Conservation (phyloP, 2,113 vertebrate genomes). For the Sinocyclocheilus rhinocerous region DNA sequence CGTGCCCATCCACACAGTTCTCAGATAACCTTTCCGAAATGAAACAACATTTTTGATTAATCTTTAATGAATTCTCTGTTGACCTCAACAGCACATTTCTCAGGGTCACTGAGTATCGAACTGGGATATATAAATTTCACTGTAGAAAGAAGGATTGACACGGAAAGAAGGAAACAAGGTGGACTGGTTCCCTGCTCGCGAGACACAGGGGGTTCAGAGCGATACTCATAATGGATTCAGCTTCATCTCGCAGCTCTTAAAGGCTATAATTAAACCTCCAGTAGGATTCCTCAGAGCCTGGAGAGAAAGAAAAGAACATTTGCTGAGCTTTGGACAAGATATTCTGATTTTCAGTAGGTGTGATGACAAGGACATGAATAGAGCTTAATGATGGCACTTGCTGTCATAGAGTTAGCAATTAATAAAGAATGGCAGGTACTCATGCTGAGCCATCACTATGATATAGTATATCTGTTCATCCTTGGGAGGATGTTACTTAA, state of each 20-base stretch:
- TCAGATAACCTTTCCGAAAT: not conserved
- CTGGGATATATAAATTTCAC: constrained; percentile 22
- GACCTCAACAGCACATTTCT: constrained; percentile 16
- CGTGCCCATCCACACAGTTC: not conserved
- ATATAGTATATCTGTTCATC: not conserved
- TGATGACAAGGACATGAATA: constrained; percentile 13
- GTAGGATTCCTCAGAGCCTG: constrained; percentile 8
- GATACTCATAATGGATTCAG: constrained; percentile 49
- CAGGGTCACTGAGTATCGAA: constrained; percentile 32
- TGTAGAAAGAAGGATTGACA: not conserved
- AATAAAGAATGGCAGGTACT: constrained; percentile 1
- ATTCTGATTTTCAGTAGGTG: constrained; percentile 51
- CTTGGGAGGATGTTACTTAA: not conserved
- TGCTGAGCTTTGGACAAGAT: constrained; percentile 42
- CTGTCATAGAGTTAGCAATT: not conserved
- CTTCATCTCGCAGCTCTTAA: constrained; percentile 40
- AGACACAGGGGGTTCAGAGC: constrained; percentile 21
- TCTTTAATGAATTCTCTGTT: constrained; percentile 21
- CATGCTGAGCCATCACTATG: not conserved
- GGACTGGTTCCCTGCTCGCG: constrained; percentile 5
- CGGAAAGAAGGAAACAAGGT: not conserved
- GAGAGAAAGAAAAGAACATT: constrained; percentile 7
- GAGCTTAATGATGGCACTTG: constrained; percentile 26
- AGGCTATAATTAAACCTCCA: constrained; percentile 55
- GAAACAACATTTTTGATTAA: constrained; percentile 1